Evolutionary conservation across 2,113 vertebrate species (phyloP), one percentile per base, ranked within the genome.

Genomic region (Catharus fuscescens): DNA sequence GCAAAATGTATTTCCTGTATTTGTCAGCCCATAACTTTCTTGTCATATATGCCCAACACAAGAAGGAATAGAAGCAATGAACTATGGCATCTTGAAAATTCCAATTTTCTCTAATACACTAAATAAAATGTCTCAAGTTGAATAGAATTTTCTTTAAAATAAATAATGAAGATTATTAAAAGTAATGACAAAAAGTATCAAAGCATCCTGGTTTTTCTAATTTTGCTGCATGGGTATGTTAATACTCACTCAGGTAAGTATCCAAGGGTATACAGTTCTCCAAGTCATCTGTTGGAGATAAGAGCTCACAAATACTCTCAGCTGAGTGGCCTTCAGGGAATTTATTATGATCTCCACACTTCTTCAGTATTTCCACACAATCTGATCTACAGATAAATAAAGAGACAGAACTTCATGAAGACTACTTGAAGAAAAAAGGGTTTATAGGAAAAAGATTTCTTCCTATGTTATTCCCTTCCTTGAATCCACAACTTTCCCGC

Each of bases 301-400:
- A 97, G 72, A 99, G 98, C 91, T 99, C 99, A 97, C 99, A 99
- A 96, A 99, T 99, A 86, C 98, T 98, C 97, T 99, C 99, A 78
- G 99, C 98, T 20, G 98, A 99, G 86, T 99, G 99, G 69, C 98
- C 99, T 89, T 99, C 98, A 2, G 98, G 98, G 86, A 99, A 99
- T 91, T 98, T 99, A 84, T 97, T 98, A 72, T 98, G 98, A 96
- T 99, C 99, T 31, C 99, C 99, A 96, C 99, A 99, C 96, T 99
- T 99, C 76, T 98, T 99, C 89, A 99, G 97, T 97, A 99, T 99
- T 94, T 99, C 98, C 82, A 99, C 98, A 94, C 99, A 99, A 92
- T 99, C 99, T 60, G 99, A 99, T 96, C 99, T 99, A 97, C 44
- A 98, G 88, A 86, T 84, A 91, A 95, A 96, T 73, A 97, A 70